These are phyloP conservation scores for Herpetotheres cachinnans DNA, from an alignment of 2,113 vertebrate species.

Conservation along the genomic window DNA sequence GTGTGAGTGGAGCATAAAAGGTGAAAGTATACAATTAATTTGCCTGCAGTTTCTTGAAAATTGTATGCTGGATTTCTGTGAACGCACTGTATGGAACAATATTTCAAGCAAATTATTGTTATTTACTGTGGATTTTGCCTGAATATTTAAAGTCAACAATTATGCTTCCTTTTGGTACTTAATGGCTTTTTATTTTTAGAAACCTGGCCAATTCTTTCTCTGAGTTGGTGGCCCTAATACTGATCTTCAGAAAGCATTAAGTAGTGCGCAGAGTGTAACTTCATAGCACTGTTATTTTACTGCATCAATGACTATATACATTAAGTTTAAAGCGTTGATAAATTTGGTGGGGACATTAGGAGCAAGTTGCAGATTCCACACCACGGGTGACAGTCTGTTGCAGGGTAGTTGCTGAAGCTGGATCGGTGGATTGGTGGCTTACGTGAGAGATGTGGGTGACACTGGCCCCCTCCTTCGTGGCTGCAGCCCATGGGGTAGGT, in stretches of 20 bases:
- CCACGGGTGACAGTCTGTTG: background rate
- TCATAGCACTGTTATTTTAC: background rate
- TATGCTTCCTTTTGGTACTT: slow-evolving; percentile 67
- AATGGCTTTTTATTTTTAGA: slow-evolving; percentile 75
- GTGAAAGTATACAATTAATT: slow-evolving; percentile 80
- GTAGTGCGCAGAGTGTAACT: background rate
- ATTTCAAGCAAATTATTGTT: slow-evolving; percentile 79
- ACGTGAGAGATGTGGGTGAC: fast-evolving
- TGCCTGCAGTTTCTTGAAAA: slow-evolving; percentile 73
- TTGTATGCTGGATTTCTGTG: slow-evolving; percentile 77
- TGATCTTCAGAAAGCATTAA: slow-evolving; percentile 25
- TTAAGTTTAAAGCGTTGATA: background rate
- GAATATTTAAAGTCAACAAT: slow-evolving; percentile 76
- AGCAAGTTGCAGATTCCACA: background rate
- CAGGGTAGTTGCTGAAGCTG: background rate
- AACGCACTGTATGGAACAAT: slow-evolving; percentile 64
- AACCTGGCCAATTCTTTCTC: slow-evolving; percentile 63
- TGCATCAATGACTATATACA: fast-evolving
- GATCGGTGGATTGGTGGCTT: background rate
- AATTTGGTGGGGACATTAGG: background rate
- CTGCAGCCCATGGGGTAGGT: background rate
- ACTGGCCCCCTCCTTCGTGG: background rate
- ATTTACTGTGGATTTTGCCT: slow-evolving; percentile 76
- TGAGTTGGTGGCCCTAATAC: slow-evolving; percentile 4
- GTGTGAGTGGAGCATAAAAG: slow-evolving; percentile 63